Conservation (phyloP, 2,888 invertebrate genomes). For the Sussaba pulchella region DNA sequence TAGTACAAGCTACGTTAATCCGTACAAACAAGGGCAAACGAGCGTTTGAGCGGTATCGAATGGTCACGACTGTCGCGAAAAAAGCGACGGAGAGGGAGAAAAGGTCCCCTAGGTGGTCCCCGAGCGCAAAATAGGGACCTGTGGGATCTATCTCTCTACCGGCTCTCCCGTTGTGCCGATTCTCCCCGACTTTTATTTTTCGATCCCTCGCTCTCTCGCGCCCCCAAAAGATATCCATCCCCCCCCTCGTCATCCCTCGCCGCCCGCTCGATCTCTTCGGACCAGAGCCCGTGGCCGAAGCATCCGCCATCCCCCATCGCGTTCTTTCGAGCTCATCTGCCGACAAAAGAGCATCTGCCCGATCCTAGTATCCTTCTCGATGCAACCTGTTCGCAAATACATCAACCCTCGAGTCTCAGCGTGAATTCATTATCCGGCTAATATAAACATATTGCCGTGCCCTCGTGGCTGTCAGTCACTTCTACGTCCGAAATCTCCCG, state of each 20-base stretch:
- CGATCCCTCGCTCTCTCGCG: conserved; percentile 43
- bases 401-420: conserved; percentile 73
- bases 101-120: conserved; percentile 70
- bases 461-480: conserved; percentile 71
- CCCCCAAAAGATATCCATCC: conserved; percentile 24
- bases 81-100: too few species aligned
- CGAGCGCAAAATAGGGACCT: conserved; percentile 73
- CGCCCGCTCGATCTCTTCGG: conserved; percentile 53
- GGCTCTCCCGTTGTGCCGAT: conserved; percentile 40
- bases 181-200: conserved; percentile 30
- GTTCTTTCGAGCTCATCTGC: conserved; percentile 68
- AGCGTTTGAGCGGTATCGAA: conserved; percentile 82
- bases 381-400: conserved; percentile 81
- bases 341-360: conserved; percentile 75
- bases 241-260: too few species aligned
- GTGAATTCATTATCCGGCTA: conserved; percentile 83
- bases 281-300: conserved; percentile 46
- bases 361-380: conserved; percentile 57
- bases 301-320: conserved; percentile 54
- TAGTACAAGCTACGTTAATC: conserved; percentile 77
- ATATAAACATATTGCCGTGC: conserved; percentile 83
- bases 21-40: conserved; percentile 82
- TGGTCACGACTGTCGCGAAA: conserved; percentile 78
- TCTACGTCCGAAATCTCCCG: conserved; percentile 16
- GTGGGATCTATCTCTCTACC: conserved; percentile 76